Base-by-base conservation (phyloP, 2,888 invertebrate species). In the Lumbricus terrestris region DNA sequence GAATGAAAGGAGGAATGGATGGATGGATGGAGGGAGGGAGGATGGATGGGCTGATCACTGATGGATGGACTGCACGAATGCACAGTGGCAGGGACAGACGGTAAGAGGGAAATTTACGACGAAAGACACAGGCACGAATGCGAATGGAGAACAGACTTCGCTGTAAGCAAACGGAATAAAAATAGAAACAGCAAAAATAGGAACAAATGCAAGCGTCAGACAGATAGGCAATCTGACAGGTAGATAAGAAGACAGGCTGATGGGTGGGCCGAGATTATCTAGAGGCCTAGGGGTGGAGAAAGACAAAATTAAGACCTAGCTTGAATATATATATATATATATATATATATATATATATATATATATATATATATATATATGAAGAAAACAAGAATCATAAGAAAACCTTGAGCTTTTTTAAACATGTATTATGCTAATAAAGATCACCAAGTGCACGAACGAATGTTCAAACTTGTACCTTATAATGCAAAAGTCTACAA, bases 401-500 rank as follows among this genome's bases (percentile, higher is more conserved):
- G n/a, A 69, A 69, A n/a, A 69, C 29, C 69, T 69, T 11, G 11
- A 69, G n/a, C 0, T 16, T n/a, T n/a, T n/a, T 69, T 69, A 69
- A 69, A 8, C 69, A 69, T 69, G n/a, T 69, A 69, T 69, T 69
- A 29, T 69, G 69, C 69, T 69, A n/a, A 69, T 29, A n/a, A 69
- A 69, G 69, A 69, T 69, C 69, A 69, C n/a, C 69, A 69, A 69
- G 69, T 69, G 16, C 69, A 69, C 69, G n/a, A 29, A 69, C 69
- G 13, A 54, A 69, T 69, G 69, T 69, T 69, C 6, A n/a, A 69
- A 69, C 69, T 69, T 11, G 69, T 69, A n/a, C 69, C 69, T 69
- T n/a, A 69, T n/a, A n/a, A n/a, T 69, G 69, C 69, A 69, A 69
- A 69, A 69, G 69, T 69, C 69, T 69, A 69, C 69, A n/a, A 69